These are phyloP conservation scores for Atta colombica DNA, from an alignment of 1,140 invertebrate species.

Conservation along the genomic window DNA sequence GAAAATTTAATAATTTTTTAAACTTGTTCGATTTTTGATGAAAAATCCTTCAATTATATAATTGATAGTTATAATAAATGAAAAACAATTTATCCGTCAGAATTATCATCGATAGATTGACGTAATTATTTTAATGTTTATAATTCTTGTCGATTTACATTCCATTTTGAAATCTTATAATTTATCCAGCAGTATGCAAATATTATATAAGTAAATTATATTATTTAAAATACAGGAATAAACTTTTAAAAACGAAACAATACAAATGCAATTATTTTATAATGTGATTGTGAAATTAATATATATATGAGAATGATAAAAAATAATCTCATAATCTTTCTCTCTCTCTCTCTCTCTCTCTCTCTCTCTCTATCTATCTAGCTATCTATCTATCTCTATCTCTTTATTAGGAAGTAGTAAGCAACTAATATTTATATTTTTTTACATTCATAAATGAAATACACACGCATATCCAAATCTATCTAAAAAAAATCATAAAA, in stretches of 20 bases:
- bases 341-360: background rate
- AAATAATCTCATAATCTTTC: background rate
- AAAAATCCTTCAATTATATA: no score
- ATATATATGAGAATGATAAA: background rate
- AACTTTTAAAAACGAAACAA: background rate
- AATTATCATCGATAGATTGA: background rate
- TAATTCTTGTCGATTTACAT: background rate
- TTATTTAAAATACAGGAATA: background rate
- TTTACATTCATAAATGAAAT: background rate
- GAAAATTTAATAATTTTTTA: no score
- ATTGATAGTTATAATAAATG: no score
- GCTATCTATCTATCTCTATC: no score
- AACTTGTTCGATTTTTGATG: no score
- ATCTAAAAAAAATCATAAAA: background rate
- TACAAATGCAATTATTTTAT: background rate
- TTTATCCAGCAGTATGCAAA: background rate
- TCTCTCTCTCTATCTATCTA: no score
- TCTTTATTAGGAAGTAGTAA: background rate
- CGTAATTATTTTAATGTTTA: background rate
- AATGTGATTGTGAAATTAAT: background rate
- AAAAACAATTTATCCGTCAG: no score
- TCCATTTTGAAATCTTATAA: background rate
- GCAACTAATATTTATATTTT: background rate
- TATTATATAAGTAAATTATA: slow-evolving; percentile 3
- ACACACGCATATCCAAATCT: background rate